Evolutionary conservation across 2,888 invertebrate genomes (phyloP), one percentile per base, ranked within the genome.

Genomic region (Dasypogon diadema): DNA sequence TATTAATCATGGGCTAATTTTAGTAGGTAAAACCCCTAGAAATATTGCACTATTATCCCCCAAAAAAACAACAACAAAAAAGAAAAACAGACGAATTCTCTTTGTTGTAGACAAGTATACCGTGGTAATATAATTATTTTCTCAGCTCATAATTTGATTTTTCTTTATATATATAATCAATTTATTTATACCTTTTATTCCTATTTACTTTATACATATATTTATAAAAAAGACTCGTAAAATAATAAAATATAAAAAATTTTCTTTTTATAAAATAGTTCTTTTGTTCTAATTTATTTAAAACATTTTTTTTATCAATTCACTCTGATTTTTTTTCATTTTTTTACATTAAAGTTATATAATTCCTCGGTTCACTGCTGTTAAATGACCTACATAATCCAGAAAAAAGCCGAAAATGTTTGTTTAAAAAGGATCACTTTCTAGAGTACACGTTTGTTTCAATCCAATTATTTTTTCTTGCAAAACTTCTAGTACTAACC

Each of bases 211-310:
- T 56, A 54, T 56, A 26, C 26, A n/a, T 56, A 14, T 26, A 22
- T 56, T 26, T 56, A 56, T 24, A 56, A 56, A 56, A 24, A 30
- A 56, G 6, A 55, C 10, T 55, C 18, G 21, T 21, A 55, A 55
- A 55, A 55, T 21, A 18, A 55, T 21, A 21, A 55, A 12, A 18
- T 55, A 55, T 55, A 18, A 55, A 55, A 21, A 55, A 55, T 5
- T 55, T 8, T 18, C 22, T 21, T 21, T 22, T 55, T 55, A 2
- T 55, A 55, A 55, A 55, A 55, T 55, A 21, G 18, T 55, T 22
- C 21, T 22, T 21, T 55, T 55, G 6, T 55, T 55, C 10, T 22
- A 8, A 21, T 55, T 55, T 22, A 21, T 21, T 55, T 55, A 21
- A 22, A 21, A 21, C 10, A 21, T 55, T 55, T 55, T 55, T 55